Evolutionary conservation across 2,113 vertebrate genomes (phyloP).

Genomic region (Vidua chalybeata): DNA sequence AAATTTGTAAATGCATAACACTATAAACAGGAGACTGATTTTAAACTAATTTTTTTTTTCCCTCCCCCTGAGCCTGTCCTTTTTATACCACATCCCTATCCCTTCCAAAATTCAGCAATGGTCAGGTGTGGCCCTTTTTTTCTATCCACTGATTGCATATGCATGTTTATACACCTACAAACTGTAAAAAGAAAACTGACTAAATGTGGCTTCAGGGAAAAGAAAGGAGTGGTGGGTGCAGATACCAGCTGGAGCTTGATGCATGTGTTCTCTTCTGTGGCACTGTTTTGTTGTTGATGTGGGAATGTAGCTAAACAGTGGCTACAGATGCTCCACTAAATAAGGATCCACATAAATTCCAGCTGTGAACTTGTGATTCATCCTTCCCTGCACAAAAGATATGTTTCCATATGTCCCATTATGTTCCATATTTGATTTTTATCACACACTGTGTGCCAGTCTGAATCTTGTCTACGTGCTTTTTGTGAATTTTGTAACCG

Average conservation of each 20-base stretch:
- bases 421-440: constrained; percentile 67
- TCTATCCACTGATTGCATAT: constrained; percentile 18
- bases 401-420: constrained; percentile 65
- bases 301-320: constrained; percentile 67
- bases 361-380: constrained; percentile 68
- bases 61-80: background rate
- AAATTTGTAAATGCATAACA: background rate
- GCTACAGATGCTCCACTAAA: constrained; percentile 65
- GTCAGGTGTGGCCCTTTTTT: constrained; percentile 42
- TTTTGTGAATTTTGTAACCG: constrained; percentile 36
- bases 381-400: constrained; percentile 56
- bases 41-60: background rate
- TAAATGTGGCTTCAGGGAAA: constrained; percentile 53
- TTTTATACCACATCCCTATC: background rate
- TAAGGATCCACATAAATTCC: constrained; percentile 66
- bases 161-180: constrained; percentile 40
- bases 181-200: constrained; percentile 49
- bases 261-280: constrained; percentile 62
- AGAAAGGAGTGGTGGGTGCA: constrained; percentile 16
- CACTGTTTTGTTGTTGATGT: constrained; percentile 66
- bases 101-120: background rate
- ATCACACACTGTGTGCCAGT: constrained; percentile 51
- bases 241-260: constrained; percentile 66
- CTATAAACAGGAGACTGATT: background rate
- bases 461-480: background rate